These are phyloP conservation scores for Varanus salvator DNA, from an alignment of 2,113 vertebrate species.

Conservation along the genomic window DNA sequence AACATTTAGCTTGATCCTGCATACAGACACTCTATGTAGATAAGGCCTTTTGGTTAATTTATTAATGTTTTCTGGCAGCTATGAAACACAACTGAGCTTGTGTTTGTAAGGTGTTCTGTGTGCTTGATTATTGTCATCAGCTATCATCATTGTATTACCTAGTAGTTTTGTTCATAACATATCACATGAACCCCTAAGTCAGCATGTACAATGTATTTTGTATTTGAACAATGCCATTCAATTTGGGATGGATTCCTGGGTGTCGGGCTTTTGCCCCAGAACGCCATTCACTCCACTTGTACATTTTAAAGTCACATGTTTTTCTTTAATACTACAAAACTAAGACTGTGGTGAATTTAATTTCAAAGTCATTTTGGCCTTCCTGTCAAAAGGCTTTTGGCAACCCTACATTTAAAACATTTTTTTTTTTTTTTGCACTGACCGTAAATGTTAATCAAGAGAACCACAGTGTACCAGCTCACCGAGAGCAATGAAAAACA, in stretches of 20 bases:
- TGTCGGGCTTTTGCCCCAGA: slow-evolving; percentile 75
- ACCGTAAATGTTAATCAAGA: slow-evolving; percentile 85
- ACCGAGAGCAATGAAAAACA: slow-evolving; percentile 84
- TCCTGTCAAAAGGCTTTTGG: slow-evolving; percentile 80
- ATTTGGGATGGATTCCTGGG: slow-evolving; percentile 63
- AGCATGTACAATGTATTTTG: slow-evolving; percentile 32
- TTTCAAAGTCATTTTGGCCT: slow-evolving; percentile 78
- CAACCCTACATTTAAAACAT: slow-evolving; percentile 73
- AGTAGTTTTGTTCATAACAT: slow-evolving; percentile 69
- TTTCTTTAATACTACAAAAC: slow-evolving; percentile 73
- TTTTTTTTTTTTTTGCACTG: slow-evolving; percentile 57
- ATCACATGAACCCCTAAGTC: slow-evolving; percentile 44
- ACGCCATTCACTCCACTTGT: slow-evolving; percentile 77
- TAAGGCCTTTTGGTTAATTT: slow-evolving; percentile 42
- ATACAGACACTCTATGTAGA: not conserved
- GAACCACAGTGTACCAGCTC: slow-evolving; percentile 77
- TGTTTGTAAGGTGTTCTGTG: slow-evolving; percentile 4
- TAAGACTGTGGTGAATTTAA: slow-evolving; percentile 80
- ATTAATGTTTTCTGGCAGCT: not conserved
- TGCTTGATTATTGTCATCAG: not conserved
- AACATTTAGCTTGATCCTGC: not conserved
- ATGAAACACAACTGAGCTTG: slow-evolving; percentile 32
- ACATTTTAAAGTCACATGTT: slow-evolving; percentile 78
- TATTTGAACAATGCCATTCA: slow-evolving; percentile 77
- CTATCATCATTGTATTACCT: not conserved